Evolutionary conservation across 2,113 vertebrate species (phyloP), one percentile per base, ranked within the genome.

Genomic region (Poecile atricapillus): DNA sequence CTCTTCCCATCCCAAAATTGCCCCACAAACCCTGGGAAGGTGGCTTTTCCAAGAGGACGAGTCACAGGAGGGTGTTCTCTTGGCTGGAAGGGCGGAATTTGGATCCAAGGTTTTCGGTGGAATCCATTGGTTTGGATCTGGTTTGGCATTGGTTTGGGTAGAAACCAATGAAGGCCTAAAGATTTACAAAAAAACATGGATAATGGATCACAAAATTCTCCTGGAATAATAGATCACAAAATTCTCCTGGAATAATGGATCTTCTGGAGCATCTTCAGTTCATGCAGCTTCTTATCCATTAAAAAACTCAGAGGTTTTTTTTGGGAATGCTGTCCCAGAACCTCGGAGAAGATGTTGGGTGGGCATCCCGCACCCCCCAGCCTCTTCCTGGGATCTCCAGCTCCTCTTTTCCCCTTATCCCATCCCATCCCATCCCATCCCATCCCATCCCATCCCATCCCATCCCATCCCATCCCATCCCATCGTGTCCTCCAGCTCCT

Each of bases 21-120:
- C 25, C 39, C 52, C 7, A 1, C 13, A 33, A 39, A 30, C 2
- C 4, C 30, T 0, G 0, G 30, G 5, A 5, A 44, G 0, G 5
- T 9, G 44, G 21, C 18, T 23, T 69, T 23, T 58, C 74, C 11
- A 2, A 17, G 44, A 50, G 52, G 35, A 17, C 2, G 1, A 3
- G 3, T 11, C 30, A 20, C 4, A 46, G 43, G 52, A 49, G 58
- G 10, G 10, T 4, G 7, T 43, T 55, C 30, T 69, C 23, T 17
- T 14, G 13, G 6, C 30, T 58, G 83, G 63, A 70, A 79, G 55
- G 33, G 47, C 0, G 0, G 83, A 35, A 41, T 83, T 92, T n/a
- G 49, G 49, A 81, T 68, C 39, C 39, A 39, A 39, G 39, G 11
- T 39, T 39, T 39, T 39, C 12, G 11, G 39, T 39, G 39, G 39